These are phyloP conservation scores for Rissa tridactyla DNA, from an alignment of 2,113 vertebrate species.

Conservation along the genomic window DNA sequence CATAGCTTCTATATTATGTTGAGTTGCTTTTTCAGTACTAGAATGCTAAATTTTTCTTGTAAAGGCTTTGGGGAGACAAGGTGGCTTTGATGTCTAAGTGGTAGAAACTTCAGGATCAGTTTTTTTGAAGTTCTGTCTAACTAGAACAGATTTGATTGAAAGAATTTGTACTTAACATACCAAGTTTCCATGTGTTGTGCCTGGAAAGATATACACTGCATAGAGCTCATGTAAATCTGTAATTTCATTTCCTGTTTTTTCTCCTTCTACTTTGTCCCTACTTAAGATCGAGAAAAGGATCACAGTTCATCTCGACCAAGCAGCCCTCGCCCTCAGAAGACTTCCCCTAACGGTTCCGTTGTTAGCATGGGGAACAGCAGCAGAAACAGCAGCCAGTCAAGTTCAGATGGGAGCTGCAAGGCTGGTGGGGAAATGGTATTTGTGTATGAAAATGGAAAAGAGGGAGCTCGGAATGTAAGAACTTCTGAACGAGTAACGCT, in stretches of 20 bases:
- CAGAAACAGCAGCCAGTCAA: constrained; percentile 92
- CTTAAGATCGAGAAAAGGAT: constrained; percentile 89
- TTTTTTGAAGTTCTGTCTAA: not conserved
- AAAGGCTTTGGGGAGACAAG: not conserved
- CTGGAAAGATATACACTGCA: not conserved
- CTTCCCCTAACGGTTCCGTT: constrained; percentile 87
- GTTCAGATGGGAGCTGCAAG: constrained; percentile 91
- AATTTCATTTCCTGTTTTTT: not conserved
- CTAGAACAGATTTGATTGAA: not conserved
- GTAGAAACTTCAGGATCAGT: not conserved
- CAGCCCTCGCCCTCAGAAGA: constrained; percentile 92
- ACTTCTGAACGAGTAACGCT: constrained; percentile 93
- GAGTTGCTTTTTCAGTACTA: not conserved
- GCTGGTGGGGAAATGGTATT: constrained; percentile 92
- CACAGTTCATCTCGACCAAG: constrained; percentile 88
- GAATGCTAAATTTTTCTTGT: not conserved
- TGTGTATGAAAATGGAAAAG: constrained; percentile 93
- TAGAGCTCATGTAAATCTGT: not conserved
- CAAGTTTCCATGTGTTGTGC: not conserved
- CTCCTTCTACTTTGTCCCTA: not conserved
- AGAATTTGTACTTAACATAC: not conserved
- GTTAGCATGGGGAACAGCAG: constrained; percentile 87
- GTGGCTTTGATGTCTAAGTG: not conserved
- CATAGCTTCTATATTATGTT: not conserved
- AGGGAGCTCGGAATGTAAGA: constrained; percentile 85